Percentiles rank a stretch among this genome's conserved stretches.
phyloP scores from a whole-genome alignment of 2,113 vertebrate genomes.

The Pelobates fuscus region DNA sequence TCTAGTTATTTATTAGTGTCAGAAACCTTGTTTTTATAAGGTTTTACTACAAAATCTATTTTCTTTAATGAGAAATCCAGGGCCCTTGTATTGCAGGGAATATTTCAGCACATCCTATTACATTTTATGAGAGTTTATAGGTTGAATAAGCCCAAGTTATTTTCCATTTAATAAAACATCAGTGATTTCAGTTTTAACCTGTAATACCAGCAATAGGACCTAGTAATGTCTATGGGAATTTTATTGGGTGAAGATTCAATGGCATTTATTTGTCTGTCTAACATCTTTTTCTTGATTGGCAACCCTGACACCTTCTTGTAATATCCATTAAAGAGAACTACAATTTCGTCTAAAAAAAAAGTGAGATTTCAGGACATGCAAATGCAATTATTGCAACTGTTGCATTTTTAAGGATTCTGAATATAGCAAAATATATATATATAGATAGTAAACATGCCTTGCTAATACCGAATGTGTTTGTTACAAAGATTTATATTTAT shows the following conservation, averaged over 20 bases:
- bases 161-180: neutral
- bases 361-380: neutral
- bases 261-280: neutral
- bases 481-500: slow-evolving; percentile 6
- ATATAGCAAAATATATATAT: neutral
- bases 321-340: neutral
- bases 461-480: too few species aligned
- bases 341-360: neutral
- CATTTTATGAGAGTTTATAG: slow-evolving; percentile 30
- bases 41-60: neutral
- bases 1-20: too few species aligned
- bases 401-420: slow-evolving; percentile 17
- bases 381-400: slow-evolving; percentile 36
- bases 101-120: neutral
- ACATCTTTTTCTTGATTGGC: neutral
- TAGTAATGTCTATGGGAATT: slow-evolving; percentile 14
- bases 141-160: slow-evolving; percentile 2
- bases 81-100: slow-evolving; percentile 15
- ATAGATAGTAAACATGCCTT: too few species aligned
- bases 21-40: neutral
- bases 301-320: neutral
- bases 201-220: neutral
- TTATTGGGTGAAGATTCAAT: neutral
- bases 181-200: neutral
- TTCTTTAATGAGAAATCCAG: neutral